Evolutionary conservation across 1,140 invertebrate genomes (phyloP), one percentile per base, ranked within the genome.

Genomic region (Euglossa dilemma): DNA sequence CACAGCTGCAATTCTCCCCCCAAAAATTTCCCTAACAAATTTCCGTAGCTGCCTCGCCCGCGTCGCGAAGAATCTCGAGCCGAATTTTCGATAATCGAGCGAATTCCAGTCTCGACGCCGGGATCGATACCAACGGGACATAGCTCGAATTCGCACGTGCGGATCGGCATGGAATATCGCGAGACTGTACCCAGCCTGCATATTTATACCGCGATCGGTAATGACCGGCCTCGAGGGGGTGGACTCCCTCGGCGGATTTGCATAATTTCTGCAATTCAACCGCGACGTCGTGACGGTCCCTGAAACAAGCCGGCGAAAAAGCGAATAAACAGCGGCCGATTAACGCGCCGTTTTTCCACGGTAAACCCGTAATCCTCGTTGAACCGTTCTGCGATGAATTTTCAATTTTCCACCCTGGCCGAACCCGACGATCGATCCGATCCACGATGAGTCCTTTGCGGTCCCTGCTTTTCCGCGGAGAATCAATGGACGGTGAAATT

Each of bases 141-240:
- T 85, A 67, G 78, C 79, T 87, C 36, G 56, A 54, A 83, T 87
- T 86, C 84, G 84, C 84, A 76, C 66, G 84, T 85, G 79, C 50
- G n/a, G 36, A 47, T 57, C 56, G 43, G 0, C 36, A 23, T 12
- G 36, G 74, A 83, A 83, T 78, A 86, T 83, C 45, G 45, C 36
- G 36, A 36, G 36, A 36, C 36, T 36, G 1, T 36, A 36, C 36
- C 36, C 36, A 36, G 36, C 36, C 1, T 36, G 36, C 36, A 36
- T 36, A 36, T 36, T 36, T 36, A 36, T 83, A 86, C 54, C 36
- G 61, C 61, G 76, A 76, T 72, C 64, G 75, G 70, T 87, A 87
- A 87, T 86, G 85, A 86, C 80, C 80, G 59, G 80, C 71, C 83
- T 71, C 80, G 59, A 23, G 75, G 75, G 28, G 57, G 59, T 25